Evolutionary conservation across 2,888 invertebrate genomes (phyloP), one percentile per base, ranked within the genome.

Genomic region (Xestia rhomboidea): DNA sequence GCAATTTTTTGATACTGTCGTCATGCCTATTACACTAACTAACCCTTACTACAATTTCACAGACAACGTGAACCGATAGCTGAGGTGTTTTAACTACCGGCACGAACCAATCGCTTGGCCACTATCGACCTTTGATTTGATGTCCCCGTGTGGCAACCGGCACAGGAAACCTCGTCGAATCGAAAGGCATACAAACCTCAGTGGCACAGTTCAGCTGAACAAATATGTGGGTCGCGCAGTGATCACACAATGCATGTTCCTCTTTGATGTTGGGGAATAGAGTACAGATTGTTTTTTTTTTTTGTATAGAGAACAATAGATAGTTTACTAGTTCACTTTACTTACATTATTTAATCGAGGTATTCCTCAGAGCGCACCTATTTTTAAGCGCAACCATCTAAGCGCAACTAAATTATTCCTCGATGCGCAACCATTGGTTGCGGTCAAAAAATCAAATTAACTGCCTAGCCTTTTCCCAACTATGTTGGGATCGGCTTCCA

Each of bases 151-250:
- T 64, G 38, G 15, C 64, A 54, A 66, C 41, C 27, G 18, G n/a
- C 27, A 34, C 41, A 41, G 54, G 34, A 57, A 63, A 82, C 62
- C 15, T 27, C 34, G 15, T 7, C 15, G 30, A 60, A 62, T 57
- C 46, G 18, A 70, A 80, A 60, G 27, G 46, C 67, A 77, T 27
- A 49, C 70, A 70, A 60, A 30, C 44, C 62, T 57, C 41, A 51
- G n/a, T 8, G 21, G 57, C 21, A 62, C n/a, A 51, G 49, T 68
- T 68, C 70, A 34, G 44, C 15, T 68, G 57, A 13, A 82, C 76
- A 76, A 68, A 79, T 68, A 82, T 79, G 82, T 79, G 76, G 76
- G 76, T 64, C 41, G 66, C 57, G n/a, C 24, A 41, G 67, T 57
- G 46, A 27, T 77, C 71, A 76, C 30, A 77, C 68, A 82, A 60